Percentiles rank a stretch among this genome's conserved stretches.
Conservation (phyloP, 2,113 vertebrate genomes). For the Paramisgurnus dabryanus region DNA sequence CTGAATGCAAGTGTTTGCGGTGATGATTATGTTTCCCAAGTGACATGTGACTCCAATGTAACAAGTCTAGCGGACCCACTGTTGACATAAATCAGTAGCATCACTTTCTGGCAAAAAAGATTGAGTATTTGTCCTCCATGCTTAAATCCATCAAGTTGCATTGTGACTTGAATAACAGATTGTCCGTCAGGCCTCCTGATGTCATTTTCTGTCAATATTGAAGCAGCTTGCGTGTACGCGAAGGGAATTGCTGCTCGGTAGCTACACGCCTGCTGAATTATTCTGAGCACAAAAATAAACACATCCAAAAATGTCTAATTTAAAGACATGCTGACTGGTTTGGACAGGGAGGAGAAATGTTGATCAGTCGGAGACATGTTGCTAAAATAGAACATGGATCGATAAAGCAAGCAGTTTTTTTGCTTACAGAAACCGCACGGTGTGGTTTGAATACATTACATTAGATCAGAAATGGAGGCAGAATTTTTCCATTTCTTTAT, state of each 20-base stretch:
- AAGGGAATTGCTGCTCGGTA: slow-evolving; percentile 28
- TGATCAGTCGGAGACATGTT: slow-evolving; percentile 21
- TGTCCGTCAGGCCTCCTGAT: slow-evolving; percentile 56
- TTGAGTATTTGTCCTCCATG: slow-evolving; percentile 58
- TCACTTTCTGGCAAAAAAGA: slow-evolving; percentile 45
- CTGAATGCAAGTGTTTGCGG: not conserved
- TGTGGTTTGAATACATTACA: not conserved
- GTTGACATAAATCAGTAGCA: slow-evolving; percentile 33
- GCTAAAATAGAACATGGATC: slow-evolving; percentile 22
- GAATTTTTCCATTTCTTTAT: slow-evolving; percentile 2
- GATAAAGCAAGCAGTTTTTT: slow-evolving; percentile 19
- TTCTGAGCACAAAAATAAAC: slow-evolving; percentile 45
- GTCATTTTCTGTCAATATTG: slow-evolving; percentile 59
- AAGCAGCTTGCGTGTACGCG: slow-evolving; percentile 54
- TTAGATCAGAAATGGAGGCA: not conserved
- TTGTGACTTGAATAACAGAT: slow-evolving; percentile 66
- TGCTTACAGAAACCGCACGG: not conserved
- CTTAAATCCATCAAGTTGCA: slow-evolving; percentile 54
- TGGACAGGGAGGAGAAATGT: slow-evolving; percentile 22
- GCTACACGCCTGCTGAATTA: slow-evolving; percentile 30
- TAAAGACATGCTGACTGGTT: slow-evolving; percentile 30
- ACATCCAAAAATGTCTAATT: slow-evolving; percentile 36
- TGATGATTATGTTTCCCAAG: not conserved
- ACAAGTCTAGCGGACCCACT: not conserved
- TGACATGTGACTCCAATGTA: slow-evolving; percentile 4